These are phyloP conservation scores for Pectinophora gossypiella DNA, from an alignment of 1,140 invertebrate species.

Conservation along the genomic window DNA sequence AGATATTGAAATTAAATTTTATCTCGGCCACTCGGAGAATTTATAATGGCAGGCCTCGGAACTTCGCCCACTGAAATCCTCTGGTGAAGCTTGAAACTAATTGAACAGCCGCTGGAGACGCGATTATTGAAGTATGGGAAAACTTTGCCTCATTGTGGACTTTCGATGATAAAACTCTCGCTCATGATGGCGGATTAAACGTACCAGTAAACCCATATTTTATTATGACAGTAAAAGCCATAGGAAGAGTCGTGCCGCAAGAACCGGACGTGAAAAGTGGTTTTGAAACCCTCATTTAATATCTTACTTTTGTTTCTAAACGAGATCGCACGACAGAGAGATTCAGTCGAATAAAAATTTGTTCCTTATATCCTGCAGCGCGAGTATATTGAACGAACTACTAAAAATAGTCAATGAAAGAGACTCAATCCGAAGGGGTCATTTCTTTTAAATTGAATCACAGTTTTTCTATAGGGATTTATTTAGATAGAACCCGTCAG, in stretches of 20 bases:
- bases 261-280: too few relatives aligned
- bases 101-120: conserved; percentile 28
- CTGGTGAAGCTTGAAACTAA: conserved; percentile 29
- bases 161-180: neutral
- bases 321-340: too few relatives aligned
- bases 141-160: neutral
- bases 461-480: conserved; percentile 20
- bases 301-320: too few relatives aligned
- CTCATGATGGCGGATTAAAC: too few relatives aligned
- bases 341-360: too few relatives aligned
- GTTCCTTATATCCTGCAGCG: too few relatives aligned
- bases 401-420: neutral
- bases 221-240: too few relatives aligned
- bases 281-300: too few relatives aligned
- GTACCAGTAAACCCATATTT: too few relatives aligned
- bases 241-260: too few relatives aligned
- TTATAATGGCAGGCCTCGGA: conserved; percentile 31
- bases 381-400: too few relatives aligned
- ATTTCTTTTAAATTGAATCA: conserved; percentile 30
- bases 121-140: neutral
- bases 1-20: conserved; percentile 42
- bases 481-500: conserved; percentile 27
- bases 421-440: conserved; percentile 4
- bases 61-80: conserved; percentile 20
- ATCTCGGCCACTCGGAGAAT: conserved; percentile 32